phyloP scores from a whole-genome alignment of 1,140 invertebrate species.

The Anagrus nilaparvatae region DNA sequence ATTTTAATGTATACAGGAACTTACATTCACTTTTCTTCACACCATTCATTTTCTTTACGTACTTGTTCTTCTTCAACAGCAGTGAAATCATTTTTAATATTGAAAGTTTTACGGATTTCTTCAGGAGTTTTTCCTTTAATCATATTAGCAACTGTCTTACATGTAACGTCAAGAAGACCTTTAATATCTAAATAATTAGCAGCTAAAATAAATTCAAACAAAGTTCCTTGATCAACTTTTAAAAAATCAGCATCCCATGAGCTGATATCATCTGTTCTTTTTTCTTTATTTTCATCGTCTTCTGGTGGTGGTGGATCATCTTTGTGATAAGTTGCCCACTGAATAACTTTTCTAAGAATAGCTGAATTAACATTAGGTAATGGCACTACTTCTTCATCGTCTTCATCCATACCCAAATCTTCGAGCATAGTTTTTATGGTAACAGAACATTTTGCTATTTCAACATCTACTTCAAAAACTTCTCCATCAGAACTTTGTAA shows the following conservation, averaged over 20 bases:
- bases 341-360: constrained; percentile 92
- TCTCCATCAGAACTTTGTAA: constrained; percentile 94
- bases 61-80: constrained; percentile 92
- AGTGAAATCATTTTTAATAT: constrained; percentile 98
- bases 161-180: constrained; percentile 91
- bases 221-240: constrained; percentile 84
- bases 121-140: constrained; percentile 97
- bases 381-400: constrained; percentile 89
- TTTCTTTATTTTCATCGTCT: constrained; percentile 12
- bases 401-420: constrained; percentile 89
- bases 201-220: constrained; percentile 91
- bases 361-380: constrained; percentile 97
- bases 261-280: constrained; percentile 13
- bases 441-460: constrained; percentile 95
- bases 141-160: constrained; percentile 99
- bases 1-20: too few relatives aligned
- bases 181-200: constrained; percentile 99
- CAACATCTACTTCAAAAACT: constrained; percentile 93
- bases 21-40: constrained; percentile 83
- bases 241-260: constrained; percentile 67
- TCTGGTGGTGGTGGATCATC: constrained; percentile 63
- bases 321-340: constrained; percentile 90
- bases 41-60: constrained; percentile 97
- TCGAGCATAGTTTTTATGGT: constrained; percentile 99
- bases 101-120: constrained; percentile 97